These are phyloP conservation scores for Pediacus dermestoides DNA, from an alignment of 2,888 invertebrate species.

Conservation along the genomic window DNA sequence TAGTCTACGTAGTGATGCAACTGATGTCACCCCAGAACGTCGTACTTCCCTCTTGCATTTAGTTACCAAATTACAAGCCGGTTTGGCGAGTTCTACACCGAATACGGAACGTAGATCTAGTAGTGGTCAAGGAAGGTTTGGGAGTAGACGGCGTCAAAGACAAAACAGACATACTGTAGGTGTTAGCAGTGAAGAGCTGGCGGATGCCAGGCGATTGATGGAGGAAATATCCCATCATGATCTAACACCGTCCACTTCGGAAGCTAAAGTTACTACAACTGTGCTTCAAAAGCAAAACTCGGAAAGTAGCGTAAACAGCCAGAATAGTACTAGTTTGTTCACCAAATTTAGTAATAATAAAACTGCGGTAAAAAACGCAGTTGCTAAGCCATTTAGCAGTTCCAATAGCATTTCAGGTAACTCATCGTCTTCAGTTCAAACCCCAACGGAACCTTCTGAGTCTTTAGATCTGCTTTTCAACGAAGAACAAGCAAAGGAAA, in stretches of 20 bases:
- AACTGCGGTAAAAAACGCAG: conserved; percentile 44
- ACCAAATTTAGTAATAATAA: conserved; percentile 28
- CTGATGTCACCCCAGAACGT: conserved; percentile 60
- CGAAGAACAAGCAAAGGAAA: conserved; percentile 34
- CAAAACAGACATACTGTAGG: conserved; percentile 77
- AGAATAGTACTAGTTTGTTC: conserved; percentile 21
- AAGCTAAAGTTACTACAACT: conserved; percentile 21
- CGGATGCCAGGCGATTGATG: conserved; percentile 71
- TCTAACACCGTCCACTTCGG: conserved; percentile 26
- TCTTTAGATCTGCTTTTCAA: conserved; percentile 41
- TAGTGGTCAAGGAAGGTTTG: conserved; percentile 48
- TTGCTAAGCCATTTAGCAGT: conserved; percentile 47
- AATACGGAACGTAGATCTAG: background rate
- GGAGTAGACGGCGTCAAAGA: conserved; percentile 56
- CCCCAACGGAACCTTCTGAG: conserved; percentile 46
- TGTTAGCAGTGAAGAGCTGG: conserved; percentile 76
- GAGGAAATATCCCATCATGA: conserved; percentile 58
- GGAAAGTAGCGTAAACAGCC: conserved; percentile 45
- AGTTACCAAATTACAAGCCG: conserved; percentile 66
- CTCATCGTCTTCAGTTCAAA: conserved; percentile 43
- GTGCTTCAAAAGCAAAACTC: conserved; percentile 51
- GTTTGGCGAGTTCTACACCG: conserved; percentile 30
- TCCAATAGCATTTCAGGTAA: conserved; percentile 38
- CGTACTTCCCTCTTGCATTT: conserved; percentile 72
- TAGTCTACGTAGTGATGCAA: conserved; percentile 48